These are phyloP conservation scores for Congeria kusceri DNA, from an alignment of 2,888 invertebrate species.

Conservation along the genomic window DNA sequence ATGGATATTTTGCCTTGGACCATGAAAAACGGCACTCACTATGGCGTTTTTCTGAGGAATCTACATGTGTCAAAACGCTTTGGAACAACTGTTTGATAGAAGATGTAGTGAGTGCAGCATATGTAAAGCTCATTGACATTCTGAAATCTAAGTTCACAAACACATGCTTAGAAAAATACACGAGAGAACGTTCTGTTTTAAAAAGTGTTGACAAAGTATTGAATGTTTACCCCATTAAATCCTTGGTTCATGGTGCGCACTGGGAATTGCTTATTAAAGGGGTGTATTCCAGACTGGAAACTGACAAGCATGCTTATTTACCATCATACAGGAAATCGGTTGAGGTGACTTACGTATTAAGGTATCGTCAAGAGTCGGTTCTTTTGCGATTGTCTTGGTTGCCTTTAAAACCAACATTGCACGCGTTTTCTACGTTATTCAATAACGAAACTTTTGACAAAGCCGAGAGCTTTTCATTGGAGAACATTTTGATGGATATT, in stretches of 20 bases:
- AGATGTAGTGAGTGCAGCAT: background rate
- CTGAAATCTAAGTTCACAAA: too few species aligned
- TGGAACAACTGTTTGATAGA: background rate
- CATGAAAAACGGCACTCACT: conserved; percentile 67
- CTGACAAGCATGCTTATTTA: background rate
- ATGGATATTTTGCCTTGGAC: conserved; percentile 76
- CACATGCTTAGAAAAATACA: too few species aligned
- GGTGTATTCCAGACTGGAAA: background rate
- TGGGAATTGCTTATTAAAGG: background rate
- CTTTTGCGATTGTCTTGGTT: conserved; percentile 3
- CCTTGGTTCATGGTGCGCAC: background rate
- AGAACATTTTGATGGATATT: conserved; percentile 12
- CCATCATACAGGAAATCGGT: conserved; percentile 1
- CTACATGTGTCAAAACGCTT: background rate
- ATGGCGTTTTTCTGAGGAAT: conserved; percentile 35
- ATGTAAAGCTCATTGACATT: background rate
- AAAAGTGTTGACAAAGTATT: too few species aligned
- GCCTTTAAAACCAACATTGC: background rate
- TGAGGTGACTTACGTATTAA: background rate
- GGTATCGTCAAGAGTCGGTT: background rate
- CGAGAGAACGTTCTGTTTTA: too few species aligned
- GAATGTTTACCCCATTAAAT: too few species aligned
- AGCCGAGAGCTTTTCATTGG: background rate
- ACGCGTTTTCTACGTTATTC: conserved; percentile 12
- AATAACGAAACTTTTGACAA: conserved; percentile 5